Percentiles rank a stretch among this genome's conserved stretches.
These are phyloP conservation scores for Hephaestus fuliginosus DNA, from an alignment of 2,797 vertebrate genomes.

Conservation along the genomic window DNA sequence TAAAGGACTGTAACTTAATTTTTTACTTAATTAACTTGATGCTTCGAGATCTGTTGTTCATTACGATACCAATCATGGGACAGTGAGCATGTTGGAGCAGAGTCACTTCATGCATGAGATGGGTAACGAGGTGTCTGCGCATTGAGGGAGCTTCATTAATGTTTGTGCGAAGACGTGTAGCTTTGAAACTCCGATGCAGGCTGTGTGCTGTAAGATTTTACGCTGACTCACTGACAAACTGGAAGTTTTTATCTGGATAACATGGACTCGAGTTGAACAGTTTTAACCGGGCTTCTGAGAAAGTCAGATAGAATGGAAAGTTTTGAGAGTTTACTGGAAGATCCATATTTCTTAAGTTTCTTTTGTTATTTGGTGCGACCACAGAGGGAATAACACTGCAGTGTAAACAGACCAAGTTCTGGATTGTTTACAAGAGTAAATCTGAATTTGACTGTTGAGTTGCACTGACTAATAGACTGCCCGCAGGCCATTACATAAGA, in stretches of 20 bases:
- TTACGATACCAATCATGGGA: neutral
- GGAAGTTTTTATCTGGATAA: neutral
- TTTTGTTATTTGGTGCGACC: neutral
- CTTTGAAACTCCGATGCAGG: neutral
- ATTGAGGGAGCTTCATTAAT: neutral
- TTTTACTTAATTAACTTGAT: neutral
- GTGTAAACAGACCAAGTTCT: neutral
- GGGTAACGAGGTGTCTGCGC: neutral
- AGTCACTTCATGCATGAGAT: neutral
- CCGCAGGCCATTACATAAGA: constrained; percentile 32
- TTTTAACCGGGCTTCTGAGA: neutral
- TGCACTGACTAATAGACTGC: constrained; percentile 26
- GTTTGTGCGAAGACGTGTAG: neutral
- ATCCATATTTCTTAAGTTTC: neutral
- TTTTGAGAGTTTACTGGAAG: neutral
- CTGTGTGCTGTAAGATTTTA: neutral
- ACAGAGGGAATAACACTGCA: neutral
- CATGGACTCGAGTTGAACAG: neutral
- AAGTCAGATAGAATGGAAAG: neutral
- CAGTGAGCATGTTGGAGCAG: neutral
- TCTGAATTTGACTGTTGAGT: constrained; percentile 27
- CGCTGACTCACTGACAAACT: neutral
- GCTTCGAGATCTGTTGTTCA: neutral
- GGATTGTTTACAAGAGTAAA: constrained; percentile 2
- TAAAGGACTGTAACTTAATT: neutral